A percentile compares a stretch with the other conserved stretches of the same genome.
Evolutionary conservation across 1,140 invertebrate genomes (phyloP).

Genomic region (Nebria ingens): DNA sequence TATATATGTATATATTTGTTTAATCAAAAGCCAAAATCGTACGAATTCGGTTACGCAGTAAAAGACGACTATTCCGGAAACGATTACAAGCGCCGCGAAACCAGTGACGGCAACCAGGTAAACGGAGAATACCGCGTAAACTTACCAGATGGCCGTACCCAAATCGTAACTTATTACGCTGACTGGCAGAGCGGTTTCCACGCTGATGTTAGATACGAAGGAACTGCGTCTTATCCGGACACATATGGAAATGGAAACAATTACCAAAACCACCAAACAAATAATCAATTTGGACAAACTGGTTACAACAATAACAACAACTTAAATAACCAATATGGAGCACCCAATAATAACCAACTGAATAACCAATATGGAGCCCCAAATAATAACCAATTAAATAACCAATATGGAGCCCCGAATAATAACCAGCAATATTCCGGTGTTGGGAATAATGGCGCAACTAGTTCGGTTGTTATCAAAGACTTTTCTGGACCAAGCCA

Average conservation of each 20-base stretch:
- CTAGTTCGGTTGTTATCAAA: conserved; percentile 16
- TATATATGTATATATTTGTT: background rate
- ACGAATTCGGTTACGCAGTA: conserved; percentile 69
- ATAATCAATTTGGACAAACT: conserved; percentile 12
- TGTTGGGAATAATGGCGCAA: conserved; percentile 12
- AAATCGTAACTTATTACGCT: conserved; percentile 64
- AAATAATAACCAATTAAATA: background rate
- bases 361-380: conserved; percentile 23
- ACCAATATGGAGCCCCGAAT: conserved; percentile 22
- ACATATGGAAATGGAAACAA: conserved; percentile 20
- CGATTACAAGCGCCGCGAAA: conserved; percentile 58
- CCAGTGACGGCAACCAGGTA: conserved; percentile 59
- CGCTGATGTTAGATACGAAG: conserved; percentile 68
- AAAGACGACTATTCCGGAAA: conserved; percentile 62
- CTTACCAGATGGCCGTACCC: conserved; percentile 62
- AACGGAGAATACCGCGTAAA: conserved; percentile 62
- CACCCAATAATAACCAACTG: background rate
- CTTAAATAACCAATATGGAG: conserved; percentile 14
- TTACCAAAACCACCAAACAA: conserved; percentile 15
- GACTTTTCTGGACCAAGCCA: conserved; percentile 12
- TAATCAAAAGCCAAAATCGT: conserved; percentile 56
- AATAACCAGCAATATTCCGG: conserved; percentile 12
- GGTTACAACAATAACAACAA: conserved; percentile 9
- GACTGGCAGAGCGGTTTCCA: conserved; percentile 70
- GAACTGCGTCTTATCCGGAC: conserved; percentile 53